These are phyloP conservation scores for Microctenopoma stevenorrisi DNA, from an alignment of 2,797 vertebrate genomes.

Conservation along the genomic window DNA sequence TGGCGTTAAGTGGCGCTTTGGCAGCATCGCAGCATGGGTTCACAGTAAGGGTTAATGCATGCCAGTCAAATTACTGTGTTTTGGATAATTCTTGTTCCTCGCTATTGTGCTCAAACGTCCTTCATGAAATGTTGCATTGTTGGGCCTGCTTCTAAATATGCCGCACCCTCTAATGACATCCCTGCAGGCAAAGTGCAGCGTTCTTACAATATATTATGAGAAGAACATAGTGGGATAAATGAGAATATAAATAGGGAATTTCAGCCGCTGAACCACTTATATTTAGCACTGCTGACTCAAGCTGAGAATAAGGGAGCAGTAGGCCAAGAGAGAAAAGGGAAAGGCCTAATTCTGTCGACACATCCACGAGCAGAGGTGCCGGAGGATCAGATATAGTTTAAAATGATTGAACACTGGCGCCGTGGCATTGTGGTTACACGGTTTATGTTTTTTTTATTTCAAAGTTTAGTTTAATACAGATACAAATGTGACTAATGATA, in stretches of 20 bases:
- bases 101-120: slow-evolving; percentile 12
- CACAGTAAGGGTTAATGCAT: slow-evolving; percentile 1
- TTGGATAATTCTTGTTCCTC: neutral
- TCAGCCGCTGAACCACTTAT: slow-evolving; percentile 53
- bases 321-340: slow-evolving; percentile 35
- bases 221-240: slow-evolving; percentile 45
- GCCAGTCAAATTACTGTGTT: slow-evolving; percentile 3
- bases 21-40: neutral
- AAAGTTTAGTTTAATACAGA: slow-evolving; percentile 57
- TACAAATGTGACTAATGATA: slow-evolving; percentile 66
- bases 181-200: slow-evolving; percentile 7
- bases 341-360: slow-evolving; percentile 34
- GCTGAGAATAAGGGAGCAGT: slow-evolving; percentile 43
- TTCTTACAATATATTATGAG: slow-evolving; percentile 35
- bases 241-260: slow-evolving; percentile 42
- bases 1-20: slow-evolving; percentile 6
- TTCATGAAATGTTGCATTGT: slow-evolving; percentile 9
- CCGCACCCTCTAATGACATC: slow-evolving; percentile 36
- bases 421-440: neutral
- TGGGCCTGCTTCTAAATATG: slow-evolving; percentile 36
- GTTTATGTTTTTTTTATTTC: slow-evolving; percentile 54
- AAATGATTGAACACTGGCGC: neutral
- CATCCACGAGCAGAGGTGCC: neutral
- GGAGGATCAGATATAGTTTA: neutral
- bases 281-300: slow-evolving; percentile 64